These are phyloP conservation scores for Zaprionus davidi DNA, from an alignment of 1,140 invertebrate genomes.

Conservation along the genomic window DNA sequence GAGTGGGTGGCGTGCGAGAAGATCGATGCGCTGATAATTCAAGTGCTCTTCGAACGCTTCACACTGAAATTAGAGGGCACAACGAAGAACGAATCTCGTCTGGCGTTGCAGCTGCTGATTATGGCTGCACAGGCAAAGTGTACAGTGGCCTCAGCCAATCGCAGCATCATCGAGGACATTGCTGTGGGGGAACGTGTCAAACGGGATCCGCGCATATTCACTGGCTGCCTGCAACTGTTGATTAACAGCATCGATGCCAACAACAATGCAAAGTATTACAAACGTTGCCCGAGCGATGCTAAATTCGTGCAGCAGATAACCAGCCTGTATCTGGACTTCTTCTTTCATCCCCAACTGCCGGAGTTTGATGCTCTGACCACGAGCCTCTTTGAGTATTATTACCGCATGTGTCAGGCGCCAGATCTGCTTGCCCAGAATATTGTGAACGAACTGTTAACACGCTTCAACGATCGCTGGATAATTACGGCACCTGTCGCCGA, in stretches of 20 bases:
- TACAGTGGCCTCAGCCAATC: conserved; percentile 85
- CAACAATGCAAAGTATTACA: conserved; percentile 69
- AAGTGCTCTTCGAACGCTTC: conserved; percentile 93
- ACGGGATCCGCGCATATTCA: conserved; percentile 74
- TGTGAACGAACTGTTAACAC: conserved; percentile 52
- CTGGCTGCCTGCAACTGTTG: conserved; percentile 67
- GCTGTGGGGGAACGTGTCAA: conserved; percentile 74
- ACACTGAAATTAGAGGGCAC: conserved; percentile 90
- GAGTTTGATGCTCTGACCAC: conserved; percentile 76
- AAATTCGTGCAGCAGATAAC: conserved; percentile 62
- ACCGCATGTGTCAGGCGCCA: conserved; percentile 75
- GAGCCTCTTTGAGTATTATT: conserved; percentile 72
- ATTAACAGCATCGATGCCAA: conserved; percentile 70
- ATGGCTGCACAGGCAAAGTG: conserved; percentile 89
- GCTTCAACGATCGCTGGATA: conserved; percentile 58
- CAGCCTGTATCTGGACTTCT: conserved; percentile 64
- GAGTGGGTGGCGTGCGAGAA: conserved; percentile 88
- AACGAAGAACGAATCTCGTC: conserved; percentile 88
- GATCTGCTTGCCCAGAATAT: conserved; percentile 76
- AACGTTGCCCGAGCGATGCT: conserved; percentile 60
- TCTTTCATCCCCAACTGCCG: conserved; percentile 61
- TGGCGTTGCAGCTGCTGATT: conserved; percentile 89
- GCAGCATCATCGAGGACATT: conserved; percentile 85
- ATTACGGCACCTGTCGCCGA: conserved; percentile 7
- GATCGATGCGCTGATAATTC: conserved; percentile 85